Base-by-base conservation (phyloP, 2,797 vertebrate genomes). In the Basileuterus tristriatus region DNA sequence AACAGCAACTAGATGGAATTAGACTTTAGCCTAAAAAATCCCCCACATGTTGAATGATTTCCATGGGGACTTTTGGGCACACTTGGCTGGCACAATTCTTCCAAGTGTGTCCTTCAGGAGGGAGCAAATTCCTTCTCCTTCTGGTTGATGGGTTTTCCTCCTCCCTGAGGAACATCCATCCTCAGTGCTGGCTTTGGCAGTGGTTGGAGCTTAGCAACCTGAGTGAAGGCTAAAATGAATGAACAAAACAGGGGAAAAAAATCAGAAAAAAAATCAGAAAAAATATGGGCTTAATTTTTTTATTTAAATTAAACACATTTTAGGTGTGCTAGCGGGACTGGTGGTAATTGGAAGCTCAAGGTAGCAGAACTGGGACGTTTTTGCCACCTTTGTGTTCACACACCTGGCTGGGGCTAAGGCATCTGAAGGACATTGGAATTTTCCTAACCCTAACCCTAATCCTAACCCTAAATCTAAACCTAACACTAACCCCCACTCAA, bases 401-500 rank as follows among this genome's bases (percentile, higher is more conserved):
- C 6, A 3, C 14, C 18, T 21, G 37, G 22, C 41, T 41, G 2
- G 72, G 36, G 23, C 46, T 70, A 32, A 44, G 22, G 6, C 3
- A 39, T 6, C 44, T 5, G 9, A 24, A 49, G 62, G 24, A 21
- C 9, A 1, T 15, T 0, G 0, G 0, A 0, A 19, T 44, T 83
- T 43, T 39, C 46, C 44, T 59, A 58, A 36, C 5, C 46, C 44
- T 37, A 58, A 36, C 10, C 13, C 9, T 53, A 50, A 50, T 9
- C 16, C 52, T 23, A 56, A 56, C 9, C 24, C 24, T 19, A 37
- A 59, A 52, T 30, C 29, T 30, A 19, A 52, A 7, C 22, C 4
- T 56, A 56, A 34, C 7, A 24, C 11, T 27, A 59, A 37, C 3
- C 6, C 13, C 27, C 70, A 24, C 49, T 67, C 49, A 34, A 74